A percentile compares a stretch with the other conserved stretches of the same genome.
Evolutionary conservation across 2,113 vertebrate species (phyloP).

Genomic region (Okapia johnstoni): DNA sequence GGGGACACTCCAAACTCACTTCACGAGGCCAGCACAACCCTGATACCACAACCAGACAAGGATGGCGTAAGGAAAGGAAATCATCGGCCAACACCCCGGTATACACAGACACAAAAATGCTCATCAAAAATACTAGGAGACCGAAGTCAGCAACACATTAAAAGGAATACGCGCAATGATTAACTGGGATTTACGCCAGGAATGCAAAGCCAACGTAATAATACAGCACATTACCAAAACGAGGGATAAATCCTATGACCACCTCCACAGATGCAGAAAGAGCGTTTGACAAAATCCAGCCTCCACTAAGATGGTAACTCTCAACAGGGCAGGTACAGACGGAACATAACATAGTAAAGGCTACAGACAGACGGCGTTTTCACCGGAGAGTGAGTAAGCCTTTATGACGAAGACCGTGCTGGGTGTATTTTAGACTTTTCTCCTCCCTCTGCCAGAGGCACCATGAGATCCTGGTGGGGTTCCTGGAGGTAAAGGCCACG

Average conservation of each 20-base stretch:
- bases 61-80: background rate
- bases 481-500: background rate
- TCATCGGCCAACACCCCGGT: background rate
- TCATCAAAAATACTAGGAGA: background rate
- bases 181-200: background rate
- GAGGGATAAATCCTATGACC: background rate
- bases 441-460: background rate
- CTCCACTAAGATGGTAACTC: background rate
- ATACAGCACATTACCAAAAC: background rate
- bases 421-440: background rate
- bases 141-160: background rate
- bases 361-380: background rate
- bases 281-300: background rate
- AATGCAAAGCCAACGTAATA: background rate
- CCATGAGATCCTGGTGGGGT: background rate
- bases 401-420: background rate
- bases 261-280: background rate
- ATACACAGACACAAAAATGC: background rate
- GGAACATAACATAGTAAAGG: background rate
- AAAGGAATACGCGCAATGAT: background rate
- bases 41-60: background rate
- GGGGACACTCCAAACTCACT: background rate
- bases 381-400: background rate
- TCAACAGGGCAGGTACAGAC: background rate
- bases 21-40: background rate